Evolutionary conservation across 2,888 invertebrate species (phyloP), one percentile per base, ranked within the genome.

Genomic region (Caenorhabditis becei): DNA sequence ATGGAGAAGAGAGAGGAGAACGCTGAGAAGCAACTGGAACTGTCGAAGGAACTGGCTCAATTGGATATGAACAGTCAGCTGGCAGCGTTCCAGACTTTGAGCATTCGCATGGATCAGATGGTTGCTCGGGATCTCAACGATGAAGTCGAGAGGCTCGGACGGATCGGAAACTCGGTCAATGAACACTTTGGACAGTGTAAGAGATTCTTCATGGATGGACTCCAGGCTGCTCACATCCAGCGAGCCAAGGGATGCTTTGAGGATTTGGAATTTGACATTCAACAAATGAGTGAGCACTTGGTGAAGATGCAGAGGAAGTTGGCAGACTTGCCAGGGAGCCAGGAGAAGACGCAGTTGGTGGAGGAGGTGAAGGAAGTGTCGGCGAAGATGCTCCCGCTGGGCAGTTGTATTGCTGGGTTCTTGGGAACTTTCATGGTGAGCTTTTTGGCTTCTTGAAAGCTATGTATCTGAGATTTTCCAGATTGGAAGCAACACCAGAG

Each of bases 1-100:
- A 51, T n/a, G 0, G n/a, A 20, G 51, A 65, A 54, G 28, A 16
- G 20, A 0, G 18, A 49, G 14, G 74, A 74, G 35, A 0, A 47
- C 1, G 35, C 32, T 7, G 65, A 74, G 18, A 58, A 54, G 35
- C 62, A 44, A 3, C 20, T 47, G 53, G 37, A 37, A 63, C 8
- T 32, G 49, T 0, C 10, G 35, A 10, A 2, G 10, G 41, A 41
- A 14, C 16, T 41, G 10, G 32, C 4, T 32, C 32, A 32, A 32
- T 16, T n/a, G 28, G 54, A 53, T 16, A 14, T 4, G 54, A 54
- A 54, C 0, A 47, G 8, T 2, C 56, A 67, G 18, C 18, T 10
- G 8, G 23, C 8, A 2, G 5, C 5, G 20, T 49, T 67, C 49
- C 24, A 11, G 20, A 47, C 58, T 28, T 16, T 49, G 4, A 5